Conservation (phyloP, 2,888 invertebrate species). For the Netelia fuscicornis region DNA sequence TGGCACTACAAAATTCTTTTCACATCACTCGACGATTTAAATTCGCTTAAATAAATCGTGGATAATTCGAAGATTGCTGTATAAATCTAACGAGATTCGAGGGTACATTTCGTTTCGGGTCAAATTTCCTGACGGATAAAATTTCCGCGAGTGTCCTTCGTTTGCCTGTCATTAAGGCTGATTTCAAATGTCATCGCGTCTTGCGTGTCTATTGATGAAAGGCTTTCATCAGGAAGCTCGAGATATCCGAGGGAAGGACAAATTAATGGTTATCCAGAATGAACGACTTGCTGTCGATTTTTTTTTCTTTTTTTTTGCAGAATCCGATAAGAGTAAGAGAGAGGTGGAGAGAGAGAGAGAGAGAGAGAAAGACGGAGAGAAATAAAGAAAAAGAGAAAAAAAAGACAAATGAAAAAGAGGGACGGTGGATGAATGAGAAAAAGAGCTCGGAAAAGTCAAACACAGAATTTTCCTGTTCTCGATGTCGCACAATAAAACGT, state of each 20-base stretch:
- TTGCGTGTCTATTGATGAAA: not conserved
- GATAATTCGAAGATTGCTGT: constrained; percentile 19
- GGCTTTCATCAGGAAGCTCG: constrained; percentile 60
- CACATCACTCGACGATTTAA: constrained; percentile 18
- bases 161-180: constrained; percentile 1
- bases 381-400: constrained; percentile 52
- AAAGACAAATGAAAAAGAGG: constrained; percentile 55
- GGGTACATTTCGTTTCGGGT: not conserved
- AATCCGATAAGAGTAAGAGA: constrained; percentile 30
- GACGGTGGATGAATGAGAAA: constrained; percentile 42
- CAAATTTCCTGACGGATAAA: not conserved
- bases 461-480: constrained; percentile 24
- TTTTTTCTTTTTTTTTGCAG: not conserved
- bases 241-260: constrained; percentile 2
- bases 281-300: not conserved
- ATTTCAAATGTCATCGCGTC: not conserved
- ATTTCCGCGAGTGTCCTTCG: not conserved
- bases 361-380: constrained; percentile 17
- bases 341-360: constrained; percentile 17
- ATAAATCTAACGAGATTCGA: constrained; percentile 16
- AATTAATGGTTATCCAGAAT: not conserved
- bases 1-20: constrained; percentile 74
- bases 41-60: constrained; percentile 33
- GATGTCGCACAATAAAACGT: constrained; percentile 54
- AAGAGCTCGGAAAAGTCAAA: constrained; percentile 26